Evolutionary conservation across 2,797 vertebrate species (phyloP).

Genomic region (Neosilurus mollespiculum): DNA sequence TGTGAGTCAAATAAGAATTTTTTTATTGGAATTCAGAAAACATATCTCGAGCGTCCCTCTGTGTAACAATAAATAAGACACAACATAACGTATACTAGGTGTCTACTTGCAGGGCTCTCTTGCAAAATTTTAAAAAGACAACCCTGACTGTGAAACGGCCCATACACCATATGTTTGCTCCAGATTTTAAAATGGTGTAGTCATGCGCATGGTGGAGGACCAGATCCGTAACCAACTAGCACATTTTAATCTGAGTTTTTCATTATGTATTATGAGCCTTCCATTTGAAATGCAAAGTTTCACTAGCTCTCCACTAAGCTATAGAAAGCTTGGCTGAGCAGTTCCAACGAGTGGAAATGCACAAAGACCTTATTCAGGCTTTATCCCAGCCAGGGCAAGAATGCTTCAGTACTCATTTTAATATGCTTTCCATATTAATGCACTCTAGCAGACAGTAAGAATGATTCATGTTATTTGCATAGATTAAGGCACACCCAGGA

Average conservation of each 20-base stretch:
- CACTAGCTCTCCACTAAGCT: constrained; percentile 19
- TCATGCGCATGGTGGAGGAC: not conserved
- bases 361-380: constrained; percentile 36
- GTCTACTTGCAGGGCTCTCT: too few species aligned
- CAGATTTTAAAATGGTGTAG: not conserved
- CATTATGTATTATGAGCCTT: constrained; percentile 14
- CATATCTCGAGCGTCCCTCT: too few species aligned
- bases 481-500: constrained; percentile 31
- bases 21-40: too few species aligned
- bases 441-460: constrained; percentile 21
- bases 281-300: constrained; percentile 16
- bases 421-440: constrained; percentile 43
- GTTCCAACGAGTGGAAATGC: constrained; percentile 15
- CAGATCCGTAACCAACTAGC: not conserved
- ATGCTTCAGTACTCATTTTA: constrained; percentile 33
- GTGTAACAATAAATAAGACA: too few species aligned
- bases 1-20: too few species aligned
- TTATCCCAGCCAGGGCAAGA: constrained; percentile 15
- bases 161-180: not conserved
- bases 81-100: too few species aligned
- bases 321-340: constrained; percentile 20
- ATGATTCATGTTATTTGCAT: constrained; percentile 39
- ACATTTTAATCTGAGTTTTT: not conserved
- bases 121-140: too few species aligned
- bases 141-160: too few species aligned